Conservation (phyloP, 2,888 invertebrate genomes). For the Lissonota sp. region DNA sequence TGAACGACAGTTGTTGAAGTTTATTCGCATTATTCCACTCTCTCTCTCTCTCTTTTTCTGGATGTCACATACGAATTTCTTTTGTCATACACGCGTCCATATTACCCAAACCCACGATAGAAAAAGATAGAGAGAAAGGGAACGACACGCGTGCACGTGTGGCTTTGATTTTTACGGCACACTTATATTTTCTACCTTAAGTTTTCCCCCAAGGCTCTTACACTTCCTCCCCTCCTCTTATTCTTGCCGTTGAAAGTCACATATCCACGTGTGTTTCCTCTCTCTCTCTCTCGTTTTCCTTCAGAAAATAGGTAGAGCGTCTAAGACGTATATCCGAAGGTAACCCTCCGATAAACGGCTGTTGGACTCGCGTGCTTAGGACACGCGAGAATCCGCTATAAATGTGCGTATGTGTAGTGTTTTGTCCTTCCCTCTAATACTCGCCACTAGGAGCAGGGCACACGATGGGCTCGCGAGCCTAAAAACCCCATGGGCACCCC, state of each 20-base stretch:
- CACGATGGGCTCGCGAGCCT: conserved; percentile 24
- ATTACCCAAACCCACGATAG: too few species aligned
- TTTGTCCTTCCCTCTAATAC: conserved; percentile 39
- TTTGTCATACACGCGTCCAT: conserved; percentile 23
- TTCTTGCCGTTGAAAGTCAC: conserved; percentile 53
- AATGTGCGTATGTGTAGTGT: neutral
- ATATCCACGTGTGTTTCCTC: conserved; percentile 11
- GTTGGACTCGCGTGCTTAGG: conserved; percentile 44
- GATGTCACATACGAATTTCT: conserved; percentile 45
- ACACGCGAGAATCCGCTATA: conserved; percentile 48
- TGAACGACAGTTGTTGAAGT: conserved; percentile 30
- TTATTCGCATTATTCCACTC: conserved; percentile 22
- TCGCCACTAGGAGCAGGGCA: conserved; percentile 36
- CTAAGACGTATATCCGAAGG: conserved; percentile 52
- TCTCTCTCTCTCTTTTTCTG: neutral
- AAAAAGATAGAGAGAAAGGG: too few species aligned
- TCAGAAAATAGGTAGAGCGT: conserved; percentile 37
- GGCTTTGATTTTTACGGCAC: conserved; percentile 49
- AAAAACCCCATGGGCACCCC: too few species aligned
- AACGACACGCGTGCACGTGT: conserved; percentile 3
- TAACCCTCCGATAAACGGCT: conserved; percentile 32
- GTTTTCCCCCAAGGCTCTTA: conserved; percentile 18
- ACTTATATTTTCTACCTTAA: conserved; percentile 33
- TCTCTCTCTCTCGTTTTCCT: too few species aligned
- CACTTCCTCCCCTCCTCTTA: conserved; percentile 11